Evolutionary conservation across 2,113 vertebrate genomes (phyloP), one percentile per base, ranked within the genome.

Genomic region (Puntigrus tetrazona): DNA sequence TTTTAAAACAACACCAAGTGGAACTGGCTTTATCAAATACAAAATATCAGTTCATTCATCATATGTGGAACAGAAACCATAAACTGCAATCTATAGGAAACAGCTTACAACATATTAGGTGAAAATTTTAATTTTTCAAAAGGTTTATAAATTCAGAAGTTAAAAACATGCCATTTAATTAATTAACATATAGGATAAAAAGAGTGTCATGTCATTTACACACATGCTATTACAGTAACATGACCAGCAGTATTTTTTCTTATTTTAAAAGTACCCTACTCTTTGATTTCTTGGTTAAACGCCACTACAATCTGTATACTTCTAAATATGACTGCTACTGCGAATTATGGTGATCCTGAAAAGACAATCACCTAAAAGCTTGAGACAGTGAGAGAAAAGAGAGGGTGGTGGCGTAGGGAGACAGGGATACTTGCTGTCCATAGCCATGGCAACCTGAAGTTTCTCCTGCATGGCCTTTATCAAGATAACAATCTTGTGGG

Each of bases 371-470:
- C 79, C 34, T 81, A 43, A 45, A 78, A 20, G 57, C 59, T 70
- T 7, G 27, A 80, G 45, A 81, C 43, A 18, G 36, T 74, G 52
- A 73, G 43, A 3, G 43, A 57, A 84, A 18, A 25, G 34, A 75
- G 45, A 65, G 22, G 10, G 3, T 0, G 20, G 9, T 11, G 5
- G 73, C 20, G 34, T 8, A 31, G 4, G 43, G 47, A 78, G 70
- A 61, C 50, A 55, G 65, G 50, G 69, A 86, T 27, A 89, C 84
- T 90, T 84, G 90, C 87, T 90, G 92, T 90, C 91, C 89, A 92
- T 88, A 92, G 90, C 91, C 91, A 88, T 91, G 90, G 91, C 91
- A 94, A 93, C 93, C 89, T 88, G 79, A 82, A 87, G 87, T 93
- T 91, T 92, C 90, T 94, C 91, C 88, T 78, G 83, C 75, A 84